Evolutionary conservation across 2,113 vertebrate species (phyloP).

Genomic region (Fulica atra): DNA sequence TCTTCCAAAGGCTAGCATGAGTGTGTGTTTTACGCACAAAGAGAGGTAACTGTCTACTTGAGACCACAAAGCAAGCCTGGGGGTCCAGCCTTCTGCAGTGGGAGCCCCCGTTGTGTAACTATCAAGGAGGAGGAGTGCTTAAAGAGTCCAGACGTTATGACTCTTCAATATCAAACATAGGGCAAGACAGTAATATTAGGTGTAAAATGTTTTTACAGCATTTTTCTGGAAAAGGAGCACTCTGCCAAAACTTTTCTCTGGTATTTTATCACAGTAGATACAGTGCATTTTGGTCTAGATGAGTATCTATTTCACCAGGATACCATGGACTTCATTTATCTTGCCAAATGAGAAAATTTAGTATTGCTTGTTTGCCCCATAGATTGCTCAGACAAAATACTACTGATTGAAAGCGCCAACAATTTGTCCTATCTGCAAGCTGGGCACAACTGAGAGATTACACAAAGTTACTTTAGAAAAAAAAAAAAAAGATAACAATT

Average conservation of each 20-base stretch:
- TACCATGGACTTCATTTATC: not conserved
- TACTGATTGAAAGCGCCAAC: not conserved
- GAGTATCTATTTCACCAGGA: not conserved
- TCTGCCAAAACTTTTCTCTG: not conserved
- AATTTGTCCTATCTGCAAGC: not conserved
- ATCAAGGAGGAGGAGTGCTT: not conserved
- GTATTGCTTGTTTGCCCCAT: not conserved
- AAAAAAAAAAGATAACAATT: not conserved
- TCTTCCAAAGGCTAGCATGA: not conserved
- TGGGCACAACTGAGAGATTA: not conserved
- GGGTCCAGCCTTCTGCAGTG: not conserved
- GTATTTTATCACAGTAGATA: not conserved
- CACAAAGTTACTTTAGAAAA: not conserved
- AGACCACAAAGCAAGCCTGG: not conserved
- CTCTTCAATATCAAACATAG: not conserved
- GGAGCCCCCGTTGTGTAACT: not conserved
- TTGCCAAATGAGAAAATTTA: not conserved
- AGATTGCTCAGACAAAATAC: not conserved
- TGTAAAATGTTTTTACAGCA: not conserved
- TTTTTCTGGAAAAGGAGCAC: not conserved
- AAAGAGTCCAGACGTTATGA: not conserved
- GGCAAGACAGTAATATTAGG: not conserved
- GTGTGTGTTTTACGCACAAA: fast-evolving
- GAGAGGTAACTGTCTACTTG: not conserved
- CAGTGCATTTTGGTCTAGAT: not conserved